Percentiles rank a stretch among this genome's conserved stretches.
These are phyloP conservation scores for Bibio marci DNA, from an alignment of 2,888 invertebrate genomes.

Conservation along the genomic window DNA sequence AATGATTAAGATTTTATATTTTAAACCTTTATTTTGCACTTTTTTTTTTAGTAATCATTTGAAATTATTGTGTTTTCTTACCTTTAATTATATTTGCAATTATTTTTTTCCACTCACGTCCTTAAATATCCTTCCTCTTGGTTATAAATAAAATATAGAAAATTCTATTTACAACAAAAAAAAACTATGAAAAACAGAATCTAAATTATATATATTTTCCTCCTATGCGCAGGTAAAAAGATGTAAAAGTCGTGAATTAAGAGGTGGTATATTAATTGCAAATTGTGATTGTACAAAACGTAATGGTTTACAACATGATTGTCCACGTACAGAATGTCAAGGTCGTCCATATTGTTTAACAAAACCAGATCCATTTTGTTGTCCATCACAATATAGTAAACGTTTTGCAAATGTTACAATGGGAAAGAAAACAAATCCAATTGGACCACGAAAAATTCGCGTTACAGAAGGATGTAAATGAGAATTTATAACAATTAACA, in stretches of 20 bases:
- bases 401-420: constrained; percentile 18
- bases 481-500: background rate
- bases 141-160: too few species aligned
- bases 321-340: constrained; percentile 34
- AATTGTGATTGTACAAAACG: constrained; percentile 39
- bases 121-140: background rate
- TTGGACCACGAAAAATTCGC: background rate
- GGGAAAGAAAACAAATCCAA: background rate
- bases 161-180: background rate
- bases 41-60: too few species aligned
- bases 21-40: background rate
- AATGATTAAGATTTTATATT: background rate
- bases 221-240: constrained; percentile 12
- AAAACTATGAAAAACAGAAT: background rate
- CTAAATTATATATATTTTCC: background rate
- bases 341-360: constrained; percentile 32
- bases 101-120: background rate
- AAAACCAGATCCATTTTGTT: constrained; percentile 31
- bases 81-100: background rate
- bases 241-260: constrained; percentile 36
- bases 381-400: constrained; percentile 25
- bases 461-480: background rate
- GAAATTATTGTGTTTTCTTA: too few species aligned
- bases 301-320: constrained; percentile 41
- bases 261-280: constrained; percentile 33